Conservation (phyloP, 2,888 invertebrate genomes). For the Tipula confusa region DNA sequence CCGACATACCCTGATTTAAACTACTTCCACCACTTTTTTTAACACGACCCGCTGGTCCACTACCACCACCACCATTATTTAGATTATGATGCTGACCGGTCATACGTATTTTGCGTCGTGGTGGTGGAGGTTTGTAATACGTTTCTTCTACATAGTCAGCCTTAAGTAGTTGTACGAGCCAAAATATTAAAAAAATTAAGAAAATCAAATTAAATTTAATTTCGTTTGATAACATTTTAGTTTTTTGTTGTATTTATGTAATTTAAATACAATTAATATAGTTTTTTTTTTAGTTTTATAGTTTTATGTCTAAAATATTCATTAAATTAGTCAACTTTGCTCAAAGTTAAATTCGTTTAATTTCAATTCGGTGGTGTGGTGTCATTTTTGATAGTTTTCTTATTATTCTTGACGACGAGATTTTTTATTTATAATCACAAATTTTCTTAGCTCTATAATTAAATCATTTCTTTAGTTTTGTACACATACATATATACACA, state of each 20-base stretch:
- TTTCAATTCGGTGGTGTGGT: not conserved
- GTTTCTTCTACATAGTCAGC: slow-evolving; percentile 15
- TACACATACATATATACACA: too few species aligned
- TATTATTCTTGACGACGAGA: not conserved
- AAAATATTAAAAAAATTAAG: not conserved
- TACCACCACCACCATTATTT: not conserved
- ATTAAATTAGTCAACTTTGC: not conserved
- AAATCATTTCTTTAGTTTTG: not conserved
- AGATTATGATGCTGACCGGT: slow-evolving; percentile 27
- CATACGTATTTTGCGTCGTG: slow-evolving; percentile 32
- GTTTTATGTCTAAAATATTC: not conserved
- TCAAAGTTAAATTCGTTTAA: slow-evolving; percentile 14
- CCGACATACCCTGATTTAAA: not conserved
- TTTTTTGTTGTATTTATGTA: not conserved
- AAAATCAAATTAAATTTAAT: slow-evolving; percentile 26
- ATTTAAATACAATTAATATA: not conserved
- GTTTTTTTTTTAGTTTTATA: not conserved
- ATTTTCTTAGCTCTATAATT: slow-evolving; percentile 5
- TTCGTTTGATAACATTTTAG: not conserved
- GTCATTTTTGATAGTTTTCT: not conserved
- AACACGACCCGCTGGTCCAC: not conserved
- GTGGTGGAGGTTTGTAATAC: slow-evolving; percentile 1
- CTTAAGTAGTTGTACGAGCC: slow-evolving; percentile 21
- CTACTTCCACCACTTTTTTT: slow-evolving; percentile 27
- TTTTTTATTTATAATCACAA: not conserved